Percentiles rank a stretch among this genome's conserved stretches.
These are phyloP conservation scores for Tinea semifulvella DNA, from an alignment of 2,888 invertebrate genomes.

Conservation along the genomic window DNA sequence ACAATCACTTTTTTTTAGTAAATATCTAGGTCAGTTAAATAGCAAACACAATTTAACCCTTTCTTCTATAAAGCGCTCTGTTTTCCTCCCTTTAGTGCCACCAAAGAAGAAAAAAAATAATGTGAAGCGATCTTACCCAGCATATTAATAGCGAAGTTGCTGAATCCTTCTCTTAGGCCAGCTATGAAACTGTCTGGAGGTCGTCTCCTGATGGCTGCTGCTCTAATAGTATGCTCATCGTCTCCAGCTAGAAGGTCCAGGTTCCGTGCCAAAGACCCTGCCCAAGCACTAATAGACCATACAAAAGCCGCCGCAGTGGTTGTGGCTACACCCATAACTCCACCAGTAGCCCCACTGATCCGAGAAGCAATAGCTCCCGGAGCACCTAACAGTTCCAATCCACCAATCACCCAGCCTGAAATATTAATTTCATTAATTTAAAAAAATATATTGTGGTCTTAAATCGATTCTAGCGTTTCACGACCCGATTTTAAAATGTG, in stretches of 20 bases:
- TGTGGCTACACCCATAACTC: slow-evolving; percentile 86
- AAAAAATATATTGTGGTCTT: too few relatives aligned
- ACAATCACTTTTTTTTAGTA: too few relatives aligned
- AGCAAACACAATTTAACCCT: too few relatives aligned
- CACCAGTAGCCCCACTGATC: slow-evolving; percentile 73
- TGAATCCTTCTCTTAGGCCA: slow-evolving; percentile 86
- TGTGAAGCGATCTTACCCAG: slow-evolving; percentile 59
- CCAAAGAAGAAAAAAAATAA: not conserved
- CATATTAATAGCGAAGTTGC: slow-evolving; percentile 90
- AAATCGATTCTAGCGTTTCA: too few relatives aligned
- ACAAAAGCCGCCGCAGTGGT: slow-evolving; percentile 72
- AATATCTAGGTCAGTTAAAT: too few relatives aligned
- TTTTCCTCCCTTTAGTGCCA: too few relatives aligned
- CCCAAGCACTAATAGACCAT: slow-evolving; percentile 90
- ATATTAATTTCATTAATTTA: too few relatives aligned
- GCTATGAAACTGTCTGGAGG: slow-evolving; percentile 84
- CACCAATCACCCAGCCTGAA: slow-evolving; percentile 89
- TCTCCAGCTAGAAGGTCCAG: slow-evolving; percentile 90
- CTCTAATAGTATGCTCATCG: slow-evolving; percentile 82
- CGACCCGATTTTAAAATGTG: too few relatives aligned
- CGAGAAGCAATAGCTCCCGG: slow-evolving; percentile 90
- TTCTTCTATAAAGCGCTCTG: too few relatives aligned
- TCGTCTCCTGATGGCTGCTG: slow-evolving; percentile 81
- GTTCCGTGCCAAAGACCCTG: slow-evolving; percentile 91
- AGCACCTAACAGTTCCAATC: slow-evolving; percentile 88